A percentile compares a stretch with the other conserved stretches of the same genome.
phyloP scores from a whole-genome alignment of 2,113 vertebrate species.

The Rhabdomys dilectus region DNA sequence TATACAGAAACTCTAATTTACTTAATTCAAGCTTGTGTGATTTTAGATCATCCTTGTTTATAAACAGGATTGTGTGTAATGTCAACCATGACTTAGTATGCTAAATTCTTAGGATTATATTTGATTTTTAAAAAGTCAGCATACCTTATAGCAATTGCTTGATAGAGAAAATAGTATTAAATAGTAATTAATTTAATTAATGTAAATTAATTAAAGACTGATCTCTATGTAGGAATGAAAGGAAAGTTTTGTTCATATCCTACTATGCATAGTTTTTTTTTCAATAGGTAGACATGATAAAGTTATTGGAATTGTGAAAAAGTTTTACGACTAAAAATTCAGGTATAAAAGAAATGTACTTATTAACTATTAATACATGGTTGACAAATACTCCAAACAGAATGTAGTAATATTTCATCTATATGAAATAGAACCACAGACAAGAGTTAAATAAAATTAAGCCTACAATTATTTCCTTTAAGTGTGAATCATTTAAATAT shows the following conservation, averaged over 20 bases:
- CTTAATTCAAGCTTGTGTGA: not conserved
- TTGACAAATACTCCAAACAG: not conserved
- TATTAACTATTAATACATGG: not conserved
- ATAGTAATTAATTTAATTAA: not conserved
- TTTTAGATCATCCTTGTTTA: not conserved
- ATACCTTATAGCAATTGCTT: not conserved
- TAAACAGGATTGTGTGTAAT: not conserved
- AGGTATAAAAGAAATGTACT: not conserved
- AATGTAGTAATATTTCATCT: not conserved
- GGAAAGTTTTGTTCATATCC: not conserved
- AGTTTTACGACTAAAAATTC: not conserved
- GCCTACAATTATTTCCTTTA: not conserved
- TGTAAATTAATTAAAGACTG: not conserved
- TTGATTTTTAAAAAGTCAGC: not conserved
- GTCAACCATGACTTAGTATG: not conserved
- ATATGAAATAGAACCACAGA: not conserved
- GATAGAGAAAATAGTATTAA: not conserved
- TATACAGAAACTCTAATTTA: slow-evolving; percentile 3
- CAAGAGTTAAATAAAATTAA: not conserved
- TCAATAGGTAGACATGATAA: not conserved
- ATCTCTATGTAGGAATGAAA: not conserved
- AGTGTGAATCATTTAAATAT: not conserved
- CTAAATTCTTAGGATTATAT: not conserved
- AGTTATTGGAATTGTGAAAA: not conserved
- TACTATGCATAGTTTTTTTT: not conserved